These are phyloP conservation scores for Axinella damicornis DNA, from an alignment of 37 sponge, comb jelly and placozoan genomes.

Conservation along the genomic window DNA sequence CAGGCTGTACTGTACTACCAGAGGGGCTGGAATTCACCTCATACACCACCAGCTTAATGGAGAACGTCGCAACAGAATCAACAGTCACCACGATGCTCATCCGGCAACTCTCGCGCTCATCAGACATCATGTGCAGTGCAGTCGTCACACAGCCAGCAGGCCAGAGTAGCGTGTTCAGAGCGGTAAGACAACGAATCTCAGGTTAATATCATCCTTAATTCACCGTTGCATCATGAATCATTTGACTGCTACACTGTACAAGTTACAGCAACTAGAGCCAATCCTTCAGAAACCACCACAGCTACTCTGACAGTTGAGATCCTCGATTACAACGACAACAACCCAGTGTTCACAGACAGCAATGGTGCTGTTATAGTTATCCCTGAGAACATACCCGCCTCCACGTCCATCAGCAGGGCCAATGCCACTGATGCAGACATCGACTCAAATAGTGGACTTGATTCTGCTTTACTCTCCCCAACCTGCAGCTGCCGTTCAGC, in stretches of 20 bases:
- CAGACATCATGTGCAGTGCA: not conserved
- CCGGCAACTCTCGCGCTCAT: slow-evolving; percentile 19
- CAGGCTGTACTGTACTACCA: not conserved
- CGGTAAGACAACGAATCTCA: too few species aligned
- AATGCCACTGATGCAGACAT: slow-evolving; percentile 36
- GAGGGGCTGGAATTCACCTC: slow-evolving; percentile 15
- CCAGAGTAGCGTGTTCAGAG: not conserved
- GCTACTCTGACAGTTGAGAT: slow-evolving; percentile 14
- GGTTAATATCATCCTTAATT: not conserved
- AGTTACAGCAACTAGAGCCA: not conserved
- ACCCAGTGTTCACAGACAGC: slow-evolving; percentile 1
- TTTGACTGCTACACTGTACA: not conserved
- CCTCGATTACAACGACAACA: slow-evolving; percentile 30
- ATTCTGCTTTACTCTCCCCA: not conserved
- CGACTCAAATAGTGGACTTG: slow-evolving; percentile 8
- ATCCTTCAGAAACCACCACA: not conserved
- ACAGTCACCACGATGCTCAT: not conserved
- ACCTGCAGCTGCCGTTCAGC: slow-evolving; percentile 8
- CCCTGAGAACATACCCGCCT: not conserved
- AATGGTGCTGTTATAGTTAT: not conserved
- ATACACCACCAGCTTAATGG: not conserved
- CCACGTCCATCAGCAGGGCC: not conserved
- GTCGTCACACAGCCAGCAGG: not conserved
- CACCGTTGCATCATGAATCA: slow-evolving; percentile 15
- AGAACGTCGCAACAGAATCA: not conserved